phyloP scores from a whole-genome alignment of 2,797 vertebrate species.

The Austrolebias charrua region DNA sequence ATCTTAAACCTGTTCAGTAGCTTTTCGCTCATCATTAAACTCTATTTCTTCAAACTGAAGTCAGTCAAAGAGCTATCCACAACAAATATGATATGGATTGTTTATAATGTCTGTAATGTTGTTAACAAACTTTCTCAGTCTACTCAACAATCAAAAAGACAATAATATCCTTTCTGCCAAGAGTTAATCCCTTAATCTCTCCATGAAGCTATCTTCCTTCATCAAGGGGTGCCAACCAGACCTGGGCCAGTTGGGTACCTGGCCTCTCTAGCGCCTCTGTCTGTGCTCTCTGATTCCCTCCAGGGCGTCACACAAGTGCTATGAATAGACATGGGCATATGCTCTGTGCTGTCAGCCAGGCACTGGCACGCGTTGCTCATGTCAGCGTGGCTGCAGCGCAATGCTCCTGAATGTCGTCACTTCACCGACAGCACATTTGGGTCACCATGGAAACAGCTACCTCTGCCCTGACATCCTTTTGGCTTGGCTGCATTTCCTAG shows the following conservation, averaged over 20 bases:
- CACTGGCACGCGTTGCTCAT: slow-evolving; percentile 73
- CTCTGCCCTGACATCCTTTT: slow-evolving; percentile 55
- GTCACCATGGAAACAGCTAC: slow-evolving; percentile 82
- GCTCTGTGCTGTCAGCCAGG: slow-evolving; percentile 63
- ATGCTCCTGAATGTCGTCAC: slow-evolving; percentile 71
- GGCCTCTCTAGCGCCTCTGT: slow-evolving; percentile 35
- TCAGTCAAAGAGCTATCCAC: too few species aligned
- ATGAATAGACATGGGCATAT: slow-evolving; percentile 70
- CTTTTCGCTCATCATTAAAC: too few species aligned
- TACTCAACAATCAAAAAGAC: slow-evolving; percentile 54
- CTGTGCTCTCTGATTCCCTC: slow-evolving; percentile 40
- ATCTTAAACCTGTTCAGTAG: too few species aligned
- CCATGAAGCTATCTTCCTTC: slow-evolving; percentile 18
- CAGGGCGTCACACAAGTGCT: slow-evolving; percentile 58
- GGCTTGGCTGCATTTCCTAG: slow-evolving; percentile 37
- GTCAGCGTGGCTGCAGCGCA: slow-evolving; percentile 58
- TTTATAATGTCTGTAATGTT: too few species aligned
- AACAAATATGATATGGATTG: too few species aligned
- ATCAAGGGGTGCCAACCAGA: slow-evolving; percentile 18
- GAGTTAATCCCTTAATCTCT: slow-evolving; percentile 27
- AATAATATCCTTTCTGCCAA: slow-evolving; percentile 28
- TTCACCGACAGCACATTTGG: slow-evolving; percentile 70
- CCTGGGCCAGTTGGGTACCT: slow-evolving; percentile 28
- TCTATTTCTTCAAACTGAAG: too few species aligned
- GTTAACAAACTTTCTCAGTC: slow-evolving; percentile 29